These are phyloP conservation scores for Oncorhynchus nerka DNA, from an alignment of 2,113 vertebrate species.

Conservation along the genomic window DNA sequence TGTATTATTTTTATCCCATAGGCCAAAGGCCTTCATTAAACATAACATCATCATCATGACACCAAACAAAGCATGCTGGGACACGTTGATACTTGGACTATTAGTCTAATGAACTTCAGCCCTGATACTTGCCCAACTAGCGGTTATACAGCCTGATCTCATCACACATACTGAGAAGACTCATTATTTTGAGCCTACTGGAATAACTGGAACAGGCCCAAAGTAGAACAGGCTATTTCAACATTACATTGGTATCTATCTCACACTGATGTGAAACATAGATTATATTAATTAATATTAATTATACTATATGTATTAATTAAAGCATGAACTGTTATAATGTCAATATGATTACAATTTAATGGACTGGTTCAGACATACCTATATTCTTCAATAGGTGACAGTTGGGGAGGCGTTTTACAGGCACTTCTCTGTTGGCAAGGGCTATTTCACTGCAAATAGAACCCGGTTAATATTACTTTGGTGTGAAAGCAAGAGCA, in stretches of 20 bases:
- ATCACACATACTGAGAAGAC: background rate
- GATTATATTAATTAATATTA: too few relatives aligned
- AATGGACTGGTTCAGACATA: background rate
- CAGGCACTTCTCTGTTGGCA: slow-evolving; percentile 6
- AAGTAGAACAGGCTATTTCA: background rate
- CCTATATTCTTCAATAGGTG: slow-evolving; percentile 4
- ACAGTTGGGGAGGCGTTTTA: slow-evolving; percentile 12
- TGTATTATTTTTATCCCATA: too few relatives aligned
- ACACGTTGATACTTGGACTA: background rate
- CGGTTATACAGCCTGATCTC: background rate
- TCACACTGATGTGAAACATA: background rate
- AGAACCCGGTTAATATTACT: background rate
- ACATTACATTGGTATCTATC: background rate
- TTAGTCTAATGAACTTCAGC: background rate
- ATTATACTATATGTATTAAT: background rate
- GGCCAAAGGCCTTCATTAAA: too few relatives aligned
- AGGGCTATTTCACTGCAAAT: slow-evolving; percentile 8
- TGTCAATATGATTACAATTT: background rate
- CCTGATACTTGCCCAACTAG: background rate
- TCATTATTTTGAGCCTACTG: background rate
- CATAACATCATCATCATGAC: too few relatives aligned
- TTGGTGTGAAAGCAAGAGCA: background rate
- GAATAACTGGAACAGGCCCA: too few relatives aligned
- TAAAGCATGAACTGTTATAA: background rate
- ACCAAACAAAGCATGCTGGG: background rate